Evolutionary conservation across 2,113 vertebrate genomes (phyloP).

Genomic region (Hemicordylus capensis): DNA sequence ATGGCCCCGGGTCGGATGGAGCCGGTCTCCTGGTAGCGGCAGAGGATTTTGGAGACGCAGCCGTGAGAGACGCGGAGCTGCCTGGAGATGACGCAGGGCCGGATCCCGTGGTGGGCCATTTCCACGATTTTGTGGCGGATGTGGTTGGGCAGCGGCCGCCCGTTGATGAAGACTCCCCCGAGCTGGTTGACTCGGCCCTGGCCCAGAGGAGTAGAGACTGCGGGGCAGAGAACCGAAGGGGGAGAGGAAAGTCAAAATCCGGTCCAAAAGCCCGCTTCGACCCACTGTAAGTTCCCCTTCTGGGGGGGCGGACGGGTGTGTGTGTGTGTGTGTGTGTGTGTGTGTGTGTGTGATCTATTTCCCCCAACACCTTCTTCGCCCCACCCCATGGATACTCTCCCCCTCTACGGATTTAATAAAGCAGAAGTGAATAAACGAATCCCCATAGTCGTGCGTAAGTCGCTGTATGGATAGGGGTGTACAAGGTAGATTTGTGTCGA

Average conservation of each 20-base stretch:
- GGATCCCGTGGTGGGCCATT: slow-evolving; percentile 98
- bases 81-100: slow-evolving; percentile 97
- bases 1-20: slow-evolving; percentile 98
- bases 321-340: too few relatives aligned
- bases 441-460: not conserved
- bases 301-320: too few relatives aligned
- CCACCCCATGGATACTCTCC: too few relatives aligned
- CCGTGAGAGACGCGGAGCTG: slow-evolving; percentile 96
- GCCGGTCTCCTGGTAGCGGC: slow-evolving; percentile 97
- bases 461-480: not conserved
- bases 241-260: not conserved
- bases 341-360: too few relatives aligned
- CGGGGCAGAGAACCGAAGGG: fast-evolving
- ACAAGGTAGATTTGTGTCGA: too few relatives aligned
- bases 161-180: slow-evolving; percentile 98
- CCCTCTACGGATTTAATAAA: too few relatives aligned
- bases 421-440: too few relatives aligned
- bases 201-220: slow-evolving; percentile 98
- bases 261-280: not conserved
- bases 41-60: slow-evolving; percentile 98
- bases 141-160: slow-evolving; percentile 95
- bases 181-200: slow-evolving; percentile 98
- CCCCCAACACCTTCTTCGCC: too few relatives aligned
- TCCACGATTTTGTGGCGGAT: slow-evolving; percentile 99
- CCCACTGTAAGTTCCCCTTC: not conserved